These are phyloP conservation scores for Callipepla californica DNA, from an alignment of 2,113 vertebrate species.

Conservation along the genomic window DNA sequence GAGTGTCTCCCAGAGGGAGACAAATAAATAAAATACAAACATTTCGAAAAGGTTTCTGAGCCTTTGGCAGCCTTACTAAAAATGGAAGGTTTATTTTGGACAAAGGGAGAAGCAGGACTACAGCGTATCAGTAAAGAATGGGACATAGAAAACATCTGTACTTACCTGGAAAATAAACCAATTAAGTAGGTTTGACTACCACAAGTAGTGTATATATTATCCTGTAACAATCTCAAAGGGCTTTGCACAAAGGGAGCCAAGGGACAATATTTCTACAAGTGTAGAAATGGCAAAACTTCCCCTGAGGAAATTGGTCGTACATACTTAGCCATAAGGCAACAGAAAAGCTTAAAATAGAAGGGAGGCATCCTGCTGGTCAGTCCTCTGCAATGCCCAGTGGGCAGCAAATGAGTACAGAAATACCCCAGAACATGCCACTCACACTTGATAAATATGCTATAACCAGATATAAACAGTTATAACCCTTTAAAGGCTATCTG, in stretches of 20 bases:
- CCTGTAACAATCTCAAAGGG: not conserved
- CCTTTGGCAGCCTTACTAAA: not conserved
- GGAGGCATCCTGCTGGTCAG: not conserved
- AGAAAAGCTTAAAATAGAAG: constrained; percentile 29
- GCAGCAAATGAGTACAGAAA: constrained; percentile 10
- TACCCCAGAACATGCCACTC: constrained; percentile 30
- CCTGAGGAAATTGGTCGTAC: not conserved
- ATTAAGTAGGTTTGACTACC: not conserved
- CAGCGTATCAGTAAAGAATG: not conserved
- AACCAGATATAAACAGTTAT: not conserved
- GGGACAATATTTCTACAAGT: not conserved
- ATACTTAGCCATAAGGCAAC: not conserved
- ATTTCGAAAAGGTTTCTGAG: not conserved
- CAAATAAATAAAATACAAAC: constrained; percentile 3
- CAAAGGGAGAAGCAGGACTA: not conserved
- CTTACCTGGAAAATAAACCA: not conserved
- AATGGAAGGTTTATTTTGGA: not conserved
- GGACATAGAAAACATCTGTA: not conserved
- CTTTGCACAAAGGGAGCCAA: not conserved
- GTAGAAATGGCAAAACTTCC: not conserved
- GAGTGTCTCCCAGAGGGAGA: not conserved
- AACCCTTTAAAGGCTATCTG: not conserved
- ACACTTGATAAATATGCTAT: not conserved
- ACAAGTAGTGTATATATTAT: not conserved
- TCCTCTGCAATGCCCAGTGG: not conserved